Percentiles rank a stretch among this genome's conserved stretches.
Evolutionary conservation across 2,113 vertebrate species (phyloP).

Genomic region (Ophiodon elongatus): DNA sequence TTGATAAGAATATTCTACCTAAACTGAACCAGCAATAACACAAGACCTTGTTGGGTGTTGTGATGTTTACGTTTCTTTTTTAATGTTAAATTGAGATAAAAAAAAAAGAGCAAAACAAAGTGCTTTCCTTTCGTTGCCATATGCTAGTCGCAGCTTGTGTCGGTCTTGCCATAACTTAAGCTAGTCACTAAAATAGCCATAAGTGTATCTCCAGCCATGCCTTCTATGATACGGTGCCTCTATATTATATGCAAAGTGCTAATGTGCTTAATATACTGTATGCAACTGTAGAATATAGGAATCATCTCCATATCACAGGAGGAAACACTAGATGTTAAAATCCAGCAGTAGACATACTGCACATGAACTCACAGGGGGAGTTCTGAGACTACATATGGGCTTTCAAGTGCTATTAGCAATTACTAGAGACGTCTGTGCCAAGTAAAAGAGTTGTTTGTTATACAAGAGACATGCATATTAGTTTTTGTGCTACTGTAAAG

Average conservation of each 20-base stretch:
- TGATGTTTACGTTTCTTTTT: conserved; percentile 61
- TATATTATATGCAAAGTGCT: conserved; percentile 75
- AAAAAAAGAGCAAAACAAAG: too few species aligned
- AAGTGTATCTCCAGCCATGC: conserved; percentile 62
- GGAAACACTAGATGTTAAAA: conserved; percentile 25
- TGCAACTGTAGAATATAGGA: conserved; percentile 67
- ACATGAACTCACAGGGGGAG: conserved; percentile 38
- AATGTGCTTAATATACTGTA: conserved; percentile 65
- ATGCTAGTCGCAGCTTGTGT: conserved; percentile 3
- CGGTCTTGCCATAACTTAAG: conserved; percentile 11
- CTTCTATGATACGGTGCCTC: conserved; percentile 79
- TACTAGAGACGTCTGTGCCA: conserved; percentile 51
- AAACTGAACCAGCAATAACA: conserved; percentile 74
- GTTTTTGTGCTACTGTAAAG: conserved; percentile 38
- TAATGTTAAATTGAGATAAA: too few species aligned
- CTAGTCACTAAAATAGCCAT: conserved; percentile 49
- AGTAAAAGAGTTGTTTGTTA: conserved; percentile 59
- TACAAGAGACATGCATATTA: conserved; percentile 24
- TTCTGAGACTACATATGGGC: conserved; percentile 29
- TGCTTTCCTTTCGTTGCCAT: conserved; percentile 1
- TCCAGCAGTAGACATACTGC: conserved; percentile 33
- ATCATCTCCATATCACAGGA: conserved; percentile 7
- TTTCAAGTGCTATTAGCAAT: conserved; percentile 48
- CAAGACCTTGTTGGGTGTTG: conserved; percentile 48
- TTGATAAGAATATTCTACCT: conserved; percentile 62